Evolutionary conservation across 2,888 invertebrate genomes (phyloP), one percentile per base, ranked within the genome.

Genomic region (Chrysolina americana): DNA sequence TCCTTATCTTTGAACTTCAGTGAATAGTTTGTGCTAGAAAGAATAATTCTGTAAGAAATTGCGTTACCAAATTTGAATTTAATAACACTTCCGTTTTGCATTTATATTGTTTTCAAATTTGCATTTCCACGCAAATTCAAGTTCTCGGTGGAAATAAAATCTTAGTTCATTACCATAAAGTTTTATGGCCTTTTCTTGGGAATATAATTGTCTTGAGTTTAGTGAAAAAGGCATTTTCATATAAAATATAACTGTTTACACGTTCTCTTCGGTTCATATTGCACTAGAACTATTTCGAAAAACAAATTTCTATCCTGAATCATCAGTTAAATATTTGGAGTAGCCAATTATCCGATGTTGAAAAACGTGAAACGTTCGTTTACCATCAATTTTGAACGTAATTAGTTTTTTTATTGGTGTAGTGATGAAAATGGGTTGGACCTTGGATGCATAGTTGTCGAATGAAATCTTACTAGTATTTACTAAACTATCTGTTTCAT

Each of bases 101-200:
- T 59, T 59, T 59, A 59, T 59, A 59, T 59, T 59, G 59, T 59
- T 59, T 59, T 59, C 6, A 28, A 59, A 59, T 59, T 59, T 59
- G 59, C 59, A 59, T 36, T n/a, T 28, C n/a, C 36, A 9, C 59
- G 28, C 59, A 59, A 59, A 59, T 59, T 59, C 36, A 23, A 59
- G 53, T 21, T 53, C 53, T 53, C 53, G 21, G 59, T 28, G 2
- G 36, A 36, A 59, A 59, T 59, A 36, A 59, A 59, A 59, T 59
- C 23, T 28, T 28, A 59, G 36, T 53, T 21, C 53, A 59, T 59
- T 59, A 59, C 59, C 28, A 28, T 59, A n/a, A 59, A 59, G n/a
- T 36, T 53, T 53, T 28, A 59, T 59, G 59, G 15, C 59, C 15
- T 36, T 36, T 59, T 11, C 15, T 59, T 28, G 59, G 36, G 28